These are phyloP conservation scores for Manis javanica DNA, from an alignment of 2,797 vertebrate species.

Conservation along the genomic window DNA sequence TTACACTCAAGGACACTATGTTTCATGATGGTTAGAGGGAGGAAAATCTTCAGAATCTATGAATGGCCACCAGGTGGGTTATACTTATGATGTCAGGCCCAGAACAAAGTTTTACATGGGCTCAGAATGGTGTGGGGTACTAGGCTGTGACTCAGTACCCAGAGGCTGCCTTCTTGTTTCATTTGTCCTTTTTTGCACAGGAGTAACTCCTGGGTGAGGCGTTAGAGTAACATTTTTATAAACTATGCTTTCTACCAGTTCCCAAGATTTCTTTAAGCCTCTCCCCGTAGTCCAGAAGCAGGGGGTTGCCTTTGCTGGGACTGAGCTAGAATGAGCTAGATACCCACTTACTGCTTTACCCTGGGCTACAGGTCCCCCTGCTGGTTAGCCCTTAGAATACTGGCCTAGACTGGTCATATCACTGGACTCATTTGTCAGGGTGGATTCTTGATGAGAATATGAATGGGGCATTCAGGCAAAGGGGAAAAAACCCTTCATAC, in stretches of 20 bases:
- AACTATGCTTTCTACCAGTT: background rate
- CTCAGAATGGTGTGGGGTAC: background rate
- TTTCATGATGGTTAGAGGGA: background rate
- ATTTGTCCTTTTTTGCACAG: background rate
- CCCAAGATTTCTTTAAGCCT: background rate
- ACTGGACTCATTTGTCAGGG: background rate
- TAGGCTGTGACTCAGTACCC: background rate
- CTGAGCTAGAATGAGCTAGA: background rate
- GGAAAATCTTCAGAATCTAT: background rate
- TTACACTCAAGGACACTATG: background rate
- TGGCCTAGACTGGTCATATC: background rate
- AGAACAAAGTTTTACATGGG: background rate
- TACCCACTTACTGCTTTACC: background rate
- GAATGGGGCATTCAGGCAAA: background rate
- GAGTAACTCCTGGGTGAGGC: background rate
- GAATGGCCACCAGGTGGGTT: background rate
- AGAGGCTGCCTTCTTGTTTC: background rate
- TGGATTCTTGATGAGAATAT: background rate
- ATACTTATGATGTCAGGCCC: background rate
- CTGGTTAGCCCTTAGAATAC: background rate
- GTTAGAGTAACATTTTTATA: background rate
- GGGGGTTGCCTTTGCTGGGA: background rate
- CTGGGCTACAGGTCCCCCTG: background rate
- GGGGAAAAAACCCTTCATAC: background rate
- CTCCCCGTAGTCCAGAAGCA: background rate